phyloP scores from a whole-genome alignment of 2,888 invertebrate species.

The Ectropis crepuscularia region DNA sequence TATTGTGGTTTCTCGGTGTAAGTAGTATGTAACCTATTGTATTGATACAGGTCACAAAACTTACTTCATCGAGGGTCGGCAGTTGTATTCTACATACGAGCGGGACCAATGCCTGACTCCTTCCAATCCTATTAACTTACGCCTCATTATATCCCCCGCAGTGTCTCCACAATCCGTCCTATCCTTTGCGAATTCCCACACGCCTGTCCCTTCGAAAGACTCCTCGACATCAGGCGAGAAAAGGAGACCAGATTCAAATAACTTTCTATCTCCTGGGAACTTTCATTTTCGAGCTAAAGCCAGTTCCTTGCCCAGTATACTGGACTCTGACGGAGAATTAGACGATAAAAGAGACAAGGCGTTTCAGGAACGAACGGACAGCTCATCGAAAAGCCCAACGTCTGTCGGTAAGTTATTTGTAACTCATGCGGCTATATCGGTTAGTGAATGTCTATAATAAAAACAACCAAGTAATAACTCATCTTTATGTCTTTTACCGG shows the following conservation, averaged over 20 bases:
- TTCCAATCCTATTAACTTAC: constrained; percentile 79
- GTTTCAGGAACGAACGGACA: constrained; percentile 73
- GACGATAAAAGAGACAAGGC: constrained; percentile 81
- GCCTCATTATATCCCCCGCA: constrained; percentile 86
- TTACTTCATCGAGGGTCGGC: constrained; percentile 93
- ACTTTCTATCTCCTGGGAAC: constrained; percentile 85
- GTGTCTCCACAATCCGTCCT: constrained; percentile 74
- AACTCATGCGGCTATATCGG: constrained; percentile 8
- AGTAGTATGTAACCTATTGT: constrained; percentile 28
- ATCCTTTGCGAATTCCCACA: constrained; percentile 66
- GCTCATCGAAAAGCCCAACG: constrained; percentile 87
- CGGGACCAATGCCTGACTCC: constrained; percentile 72
- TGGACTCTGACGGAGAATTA: constrained; percentile 90
- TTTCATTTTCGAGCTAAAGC: constrained; percentile 86
- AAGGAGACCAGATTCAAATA: constrained; percentile 67
- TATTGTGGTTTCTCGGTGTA: no score
- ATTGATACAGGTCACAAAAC: constrained; percentile 89
- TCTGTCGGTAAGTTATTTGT: constrained; percentile 82
- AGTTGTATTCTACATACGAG: constrained; percentile 81
- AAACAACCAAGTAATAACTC: constrained; percentile 19
- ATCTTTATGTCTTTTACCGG: constrained; percentile 21
- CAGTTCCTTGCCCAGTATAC: constrained; percentile 92
- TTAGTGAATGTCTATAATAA: constrained; percentile 25
- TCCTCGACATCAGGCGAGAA: constrained; percentile 52
- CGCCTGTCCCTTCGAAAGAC: constrained; percentile 58